Base-by-base conservation (phyloP, 2,888 invertebrate species). In the Ectropis crepuscularia region DNA sequence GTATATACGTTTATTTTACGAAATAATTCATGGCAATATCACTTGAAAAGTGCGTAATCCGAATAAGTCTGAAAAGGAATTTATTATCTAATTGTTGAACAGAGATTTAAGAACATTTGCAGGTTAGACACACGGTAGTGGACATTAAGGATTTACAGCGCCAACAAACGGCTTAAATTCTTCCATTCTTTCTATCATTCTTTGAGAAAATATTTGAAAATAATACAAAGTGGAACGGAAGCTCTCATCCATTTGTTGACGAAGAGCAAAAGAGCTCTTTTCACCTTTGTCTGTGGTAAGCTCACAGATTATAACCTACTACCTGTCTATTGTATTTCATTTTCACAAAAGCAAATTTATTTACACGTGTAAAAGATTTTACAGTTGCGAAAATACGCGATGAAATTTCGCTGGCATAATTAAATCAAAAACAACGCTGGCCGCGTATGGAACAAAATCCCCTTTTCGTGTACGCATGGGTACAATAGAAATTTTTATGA, bases 291-390 rank as follows among this genome's bases (percentile, higher is more conserved):
- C 61, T 61, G 62, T 43, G 45, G 58, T 57, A 62, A 68, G 63
- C 63, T 60, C 45, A 63, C 57, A 67, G 45, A 58, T 58, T 62
- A 58, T 55, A 28, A 28, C 16, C 16, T 28, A 28, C 53, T 36
- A 67, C 62, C 66, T 61, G 68, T 41, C 53, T 51, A 7, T 58
- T 51, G 38, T 64, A 43, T 69, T 55, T 41, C 28, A 55, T 47
- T 57, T 65, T 55, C 63, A 64, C 47, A 49, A 55, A 67, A 70
- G 60, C 53, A 67, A 64, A 60, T 63, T 28, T 55, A 70, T 65
- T 64, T 65, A 61, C 74, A 71, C 80, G 77, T 77, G 79, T 69
- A 73, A 71, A 66, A 74, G 69, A 72, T 77, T 77, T 75, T 43
- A 57, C 51, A 49, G 58, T 49, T 48, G 60, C 63, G 64, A 66